These are phyloP conservation scores for Sarotherodon lohbergeri DNA, from an alignment of 2,113 vertebrate species.

Conservation along the genomic window DNA sequence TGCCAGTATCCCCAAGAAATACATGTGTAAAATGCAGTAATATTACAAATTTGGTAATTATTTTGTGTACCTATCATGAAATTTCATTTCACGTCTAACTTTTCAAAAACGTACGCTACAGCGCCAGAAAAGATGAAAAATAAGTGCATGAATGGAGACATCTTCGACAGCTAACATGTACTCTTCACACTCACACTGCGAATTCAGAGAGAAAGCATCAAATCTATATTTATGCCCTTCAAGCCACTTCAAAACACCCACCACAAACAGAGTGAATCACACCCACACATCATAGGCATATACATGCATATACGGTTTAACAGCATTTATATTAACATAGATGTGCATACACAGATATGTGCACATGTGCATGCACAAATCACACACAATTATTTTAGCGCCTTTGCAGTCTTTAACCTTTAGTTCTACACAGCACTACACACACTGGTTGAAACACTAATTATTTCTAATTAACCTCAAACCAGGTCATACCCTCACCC, in stretches of 20 bases:
- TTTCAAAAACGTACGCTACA: neutral
- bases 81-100: neutral
- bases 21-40: neutral
- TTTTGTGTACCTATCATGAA: neutral
- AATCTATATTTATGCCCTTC: conserved; percentile 25
- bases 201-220: conserved; percentile 6
- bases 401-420: neutral
- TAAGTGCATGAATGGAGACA: neutral
- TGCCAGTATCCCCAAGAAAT: neutral
- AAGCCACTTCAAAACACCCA: conserved; percentile 25
- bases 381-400: neutral
- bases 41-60: neutral
- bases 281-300: conserved; percentile 32
- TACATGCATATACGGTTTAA: neutral
- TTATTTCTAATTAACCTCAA: neutral
- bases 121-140: neutral
- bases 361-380: neutral
- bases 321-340: neutral
- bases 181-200: neutral
- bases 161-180: neutral
- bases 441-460: neutral
- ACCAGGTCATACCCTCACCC: neutral
- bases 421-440: neutral
- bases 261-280: conserved; percentile 49
- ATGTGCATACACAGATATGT: neutral